Percentiles rank a stretch among this genome's conserved stretches.
Evolutionary conservation across 2,888 invertebrate genomes (phyloP).

Genomic region (Psylliodes chrysocephalus): DNA sequence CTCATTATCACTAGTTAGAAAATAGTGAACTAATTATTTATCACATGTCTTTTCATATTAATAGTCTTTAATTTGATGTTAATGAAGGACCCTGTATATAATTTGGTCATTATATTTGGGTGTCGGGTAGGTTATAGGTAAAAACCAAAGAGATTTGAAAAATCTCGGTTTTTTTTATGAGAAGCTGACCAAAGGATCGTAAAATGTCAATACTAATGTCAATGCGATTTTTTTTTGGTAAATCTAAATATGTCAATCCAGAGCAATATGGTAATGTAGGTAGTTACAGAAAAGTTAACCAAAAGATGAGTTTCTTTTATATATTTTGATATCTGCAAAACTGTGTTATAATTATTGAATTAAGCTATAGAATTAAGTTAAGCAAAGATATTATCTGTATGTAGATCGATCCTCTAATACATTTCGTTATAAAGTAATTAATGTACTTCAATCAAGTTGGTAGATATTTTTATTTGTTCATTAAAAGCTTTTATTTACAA

Average conservation of each 20-base stretch:
- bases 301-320: constrained; percentile 60
- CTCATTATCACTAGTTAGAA: constrained; percentile 9
- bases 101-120: constrained; percentile 54
- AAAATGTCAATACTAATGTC: constrained; percentile 65
- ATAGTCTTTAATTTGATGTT: neutral
- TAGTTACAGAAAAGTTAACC: constrained; percentile 56
- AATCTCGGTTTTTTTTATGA: constrained; percentile 48
- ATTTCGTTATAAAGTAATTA: too few relatives aligned
- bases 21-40: neutral
- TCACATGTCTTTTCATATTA: neutral
- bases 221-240: constrained; percentile 60
- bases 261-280: constrained; percentile 66
- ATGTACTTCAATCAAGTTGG: too few relatives aligned
- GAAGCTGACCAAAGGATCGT: constrained; percentile 64
- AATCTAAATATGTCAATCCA: constrained; percentile 64
- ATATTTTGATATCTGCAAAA: constrained; percentile 64
- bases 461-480: too few relatives aligned
- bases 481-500: too few relatives aligned
- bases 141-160: constrained; percentile 34
- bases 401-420: constrained; percentile 50
- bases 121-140: constrained; percentile 52
- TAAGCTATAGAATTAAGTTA: constrained; percentile 59
- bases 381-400: constrained; percentile 49
- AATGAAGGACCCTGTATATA: constrained; percentile 31
- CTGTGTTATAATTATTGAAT: constrained; percentile 63